A percentile compares a stretch with the other conserved stretches of the same genome.
Evolutionary conservation across 2,888 invertebrate genomes (phyloP).

Genomic region (Brachypalpus laphriformis): DNA sequence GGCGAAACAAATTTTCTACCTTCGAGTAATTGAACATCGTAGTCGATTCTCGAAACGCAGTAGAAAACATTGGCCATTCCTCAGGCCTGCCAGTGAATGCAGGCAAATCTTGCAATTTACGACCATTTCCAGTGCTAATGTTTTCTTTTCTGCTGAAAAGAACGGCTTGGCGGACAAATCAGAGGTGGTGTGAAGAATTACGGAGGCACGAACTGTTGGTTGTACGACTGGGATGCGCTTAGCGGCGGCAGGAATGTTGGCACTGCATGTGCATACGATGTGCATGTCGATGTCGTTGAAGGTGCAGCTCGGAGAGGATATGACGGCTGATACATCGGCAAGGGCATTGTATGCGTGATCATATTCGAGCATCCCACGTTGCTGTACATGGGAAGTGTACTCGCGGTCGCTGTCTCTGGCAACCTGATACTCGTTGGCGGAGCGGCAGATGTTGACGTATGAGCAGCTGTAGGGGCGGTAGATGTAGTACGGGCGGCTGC

Average conservation of each 20-base stretch:
- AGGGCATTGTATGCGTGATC: conserved; percentile 9
- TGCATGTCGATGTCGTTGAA: conserved; percentile 5
- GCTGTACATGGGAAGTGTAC: neutral
- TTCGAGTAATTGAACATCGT: neutral
- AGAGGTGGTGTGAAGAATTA: conserved; percentile 13
- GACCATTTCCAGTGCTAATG: neutral
- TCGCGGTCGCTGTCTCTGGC: conserved; percentile 4
- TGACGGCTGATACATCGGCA: conserved; percentile 2
- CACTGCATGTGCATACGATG: conserved; percentile 23
- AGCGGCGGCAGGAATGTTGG: conserved; percentile 29
- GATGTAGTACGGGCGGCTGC: neutral
- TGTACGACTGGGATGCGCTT: conserved; percentile 14
- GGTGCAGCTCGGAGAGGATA: neutral
- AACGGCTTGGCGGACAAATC: conserved; percentile 14
- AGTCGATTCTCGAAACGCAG: conserved; percentile 36
- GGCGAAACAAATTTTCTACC: conserved; percentile 20
- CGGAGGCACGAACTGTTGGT: conserved; percentile 5
- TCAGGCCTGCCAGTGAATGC: conserved; percentile 35
- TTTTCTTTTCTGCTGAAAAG: conserved; percentile 18
- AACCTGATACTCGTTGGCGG: neutral
- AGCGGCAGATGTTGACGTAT: neutral
- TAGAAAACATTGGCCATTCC: conserved; percentile 50
- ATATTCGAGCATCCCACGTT: neutral
- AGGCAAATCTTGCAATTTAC: conserved; percentile 22
- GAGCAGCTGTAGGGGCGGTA: neutral